Conservation (phyloP, 2,797 vertebrate species). For the Gobionotothen gibberifrons region DNA sequence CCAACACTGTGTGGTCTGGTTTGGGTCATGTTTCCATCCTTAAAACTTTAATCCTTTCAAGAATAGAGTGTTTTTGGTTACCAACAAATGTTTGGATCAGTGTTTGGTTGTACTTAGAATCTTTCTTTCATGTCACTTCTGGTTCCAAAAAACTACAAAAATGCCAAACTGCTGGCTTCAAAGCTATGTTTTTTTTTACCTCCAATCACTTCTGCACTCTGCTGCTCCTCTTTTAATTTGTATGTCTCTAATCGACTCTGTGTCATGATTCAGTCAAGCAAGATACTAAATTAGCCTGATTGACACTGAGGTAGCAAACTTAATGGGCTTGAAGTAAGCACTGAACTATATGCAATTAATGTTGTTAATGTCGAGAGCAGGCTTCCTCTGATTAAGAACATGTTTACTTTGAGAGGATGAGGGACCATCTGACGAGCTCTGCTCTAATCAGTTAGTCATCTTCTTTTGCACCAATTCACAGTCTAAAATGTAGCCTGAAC, state of each 20-base stretch:
- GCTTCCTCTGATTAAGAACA: constrained; percentile 41
- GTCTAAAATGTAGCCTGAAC: constrained; percentile 22
- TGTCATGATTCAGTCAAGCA: constrained; percentile 18
- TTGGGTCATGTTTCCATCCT: too few species aligned
- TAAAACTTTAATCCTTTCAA: too few species aligned
- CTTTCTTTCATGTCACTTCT: too few species aligned
- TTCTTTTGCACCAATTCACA: constrained; percentile 33
- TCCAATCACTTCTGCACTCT: not conserved
- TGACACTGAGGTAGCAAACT: constrained; percentile 32
- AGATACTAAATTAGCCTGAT: constrained; percentile 40
- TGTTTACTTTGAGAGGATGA: constrained; percentile 53
- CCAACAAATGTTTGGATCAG: too few species aligned
- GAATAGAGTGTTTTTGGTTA: too few species aligned
- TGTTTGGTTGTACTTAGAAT: too few species aligned
- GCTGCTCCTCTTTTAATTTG: not conserved
- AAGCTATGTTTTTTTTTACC: not conserved
- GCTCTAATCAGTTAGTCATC: constrained; percentile 47
- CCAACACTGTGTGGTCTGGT: too few species aligned
- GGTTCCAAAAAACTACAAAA: too few species aligned
- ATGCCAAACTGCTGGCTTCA: too few species aligned
- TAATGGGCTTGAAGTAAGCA: constrained; percentile 42
- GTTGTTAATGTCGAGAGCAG: constrained; percentile 40
- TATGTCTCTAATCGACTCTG: constrained; percentile 16
- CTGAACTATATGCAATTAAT: constrained; percentile 43
- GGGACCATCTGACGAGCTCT: constrained; percentile 26